Conservation (phyloP, 1,140 invertebrate species). For the Tribolium castaneum region DNA sequence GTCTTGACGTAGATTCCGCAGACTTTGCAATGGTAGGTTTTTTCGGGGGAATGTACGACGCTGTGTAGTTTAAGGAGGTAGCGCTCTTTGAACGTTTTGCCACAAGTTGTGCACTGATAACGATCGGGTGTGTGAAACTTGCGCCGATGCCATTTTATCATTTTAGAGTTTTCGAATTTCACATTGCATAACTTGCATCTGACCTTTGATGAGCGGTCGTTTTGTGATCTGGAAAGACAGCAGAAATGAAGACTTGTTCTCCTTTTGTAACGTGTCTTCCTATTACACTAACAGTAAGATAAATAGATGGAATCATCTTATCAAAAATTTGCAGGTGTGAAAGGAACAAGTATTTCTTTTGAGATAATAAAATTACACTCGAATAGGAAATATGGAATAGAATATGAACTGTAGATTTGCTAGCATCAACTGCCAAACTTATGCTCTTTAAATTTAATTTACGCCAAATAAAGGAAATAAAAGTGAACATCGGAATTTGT, state of each 20-base stretch:
- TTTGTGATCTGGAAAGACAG: neutral
- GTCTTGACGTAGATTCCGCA: conserved; percentile 37
- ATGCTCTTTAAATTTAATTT: too few relatives aligned
- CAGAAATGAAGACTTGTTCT: neutral
- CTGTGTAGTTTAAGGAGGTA: neutral
- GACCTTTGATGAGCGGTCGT: neutral
- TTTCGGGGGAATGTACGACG: neutral
- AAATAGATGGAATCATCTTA: too few relatives aligned
- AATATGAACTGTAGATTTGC: too few relatives aligned
- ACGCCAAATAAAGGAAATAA: too few relatives aligned
- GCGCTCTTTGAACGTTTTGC: neutral
- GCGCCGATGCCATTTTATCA: neutral
- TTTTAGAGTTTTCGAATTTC: neutral
- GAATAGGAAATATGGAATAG: too few relatives aligned
- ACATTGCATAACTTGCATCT: neutral
- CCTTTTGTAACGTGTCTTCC: too few relatives aligned
- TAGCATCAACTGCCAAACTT: too few relatives aligned
- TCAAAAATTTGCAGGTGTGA: too few relatives aligned
- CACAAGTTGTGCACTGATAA: neutral
- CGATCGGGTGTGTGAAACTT: neutral
- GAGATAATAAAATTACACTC: too few relatives aligned
- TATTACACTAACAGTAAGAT: too few relatives aligned
- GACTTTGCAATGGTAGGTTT: conserved; percentile 20
- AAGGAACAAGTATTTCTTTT: too few relatives aligned
- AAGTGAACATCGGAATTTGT: too few relatives aligned